phyloP scores from a whole-genome alignment of 2,797 vertebrate genomes.

The Pyrrhura leucotis region DNA sequence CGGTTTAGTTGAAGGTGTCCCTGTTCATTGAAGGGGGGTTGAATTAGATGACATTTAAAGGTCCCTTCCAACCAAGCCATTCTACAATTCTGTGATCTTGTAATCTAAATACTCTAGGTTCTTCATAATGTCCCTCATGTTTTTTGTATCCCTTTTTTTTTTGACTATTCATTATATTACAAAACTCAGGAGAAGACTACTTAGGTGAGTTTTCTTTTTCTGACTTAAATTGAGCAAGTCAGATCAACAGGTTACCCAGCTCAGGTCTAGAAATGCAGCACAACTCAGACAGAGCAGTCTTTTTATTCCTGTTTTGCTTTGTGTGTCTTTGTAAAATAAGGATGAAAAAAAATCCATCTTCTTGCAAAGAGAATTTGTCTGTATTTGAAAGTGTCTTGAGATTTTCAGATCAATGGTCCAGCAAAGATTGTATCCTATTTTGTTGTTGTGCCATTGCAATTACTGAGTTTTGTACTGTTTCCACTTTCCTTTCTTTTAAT shows the following conservation, averaged over 20 bases:
- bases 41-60: not conserved
- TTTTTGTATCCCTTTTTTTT: not conserved
- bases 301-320: not conserved
- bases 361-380: not conserved
- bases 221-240: not conserved
- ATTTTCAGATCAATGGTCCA: not conserved
- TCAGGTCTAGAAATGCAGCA: not conserved
- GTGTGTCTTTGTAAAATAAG: not conserved
- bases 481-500: not conserved
- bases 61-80: not conserved
- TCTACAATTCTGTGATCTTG: not conserved
- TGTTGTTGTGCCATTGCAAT: not conserved
- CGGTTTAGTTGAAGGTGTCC: not conserved
- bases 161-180: not conserved
- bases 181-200: not conserved
- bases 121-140: not conserved
- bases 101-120: not conserved
- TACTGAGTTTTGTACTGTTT: not conserved
- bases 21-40: not conserved
- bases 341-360: not conserved
- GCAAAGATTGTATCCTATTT: not conserved
- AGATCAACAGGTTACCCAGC: not conserved
- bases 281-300: not conserved
- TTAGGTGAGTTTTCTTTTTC: not conserved
- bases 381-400: not conserved